Percentiles rank a stretch among this genome's conserved stretches.
Evolutionary conservation across 2,797 vertebrate genomes (phyloP).

Genomic region (Myotis myotis): DNA sequence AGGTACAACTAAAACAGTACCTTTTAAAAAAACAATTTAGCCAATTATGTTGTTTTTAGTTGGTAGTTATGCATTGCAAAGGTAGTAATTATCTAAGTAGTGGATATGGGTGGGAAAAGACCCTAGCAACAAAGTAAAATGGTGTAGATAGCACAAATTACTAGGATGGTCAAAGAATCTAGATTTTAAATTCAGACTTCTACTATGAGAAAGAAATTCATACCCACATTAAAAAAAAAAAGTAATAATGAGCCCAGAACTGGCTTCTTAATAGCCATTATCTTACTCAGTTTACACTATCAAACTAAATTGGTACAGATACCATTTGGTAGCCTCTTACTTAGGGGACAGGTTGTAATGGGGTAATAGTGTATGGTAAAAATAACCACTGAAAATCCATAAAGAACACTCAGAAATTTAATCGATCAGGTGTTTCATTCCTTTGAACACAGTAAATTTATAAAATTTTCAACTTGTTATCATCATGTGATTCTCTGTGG

Average conservation of each 20-base stretch:
- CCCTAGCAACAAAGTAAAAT: conserved; percentile 24
- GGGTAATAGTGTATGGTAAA: not conserved
- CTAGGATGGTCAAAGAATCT: conserved; percentile 39
- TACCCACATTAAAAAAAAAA: not conserved
- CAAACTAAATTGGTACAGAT: conserved; percentile 43
- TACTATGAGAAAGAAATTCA: conserved; percentile 20
- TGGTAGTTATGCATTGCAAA: conserved; percentile 9
- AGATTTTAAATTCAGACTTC: conserved; percentile 55
- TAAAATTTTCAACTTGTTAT: conserved; percentile 47
- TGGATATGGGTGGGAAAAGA: conserved; percentile 12
- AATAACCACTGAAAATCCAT: conserved; percentile 59
- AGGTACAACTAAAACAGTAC: conserved; percentile 43
- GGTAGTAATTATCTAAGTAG: conserved; percentile 36
- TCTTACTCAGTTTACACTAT: conserved; percentile 35
- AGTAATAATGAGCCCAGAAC: conserved; percentile 24
- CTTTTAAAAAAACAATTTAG: not conserved
- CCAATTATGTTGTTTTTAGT: not conserved
- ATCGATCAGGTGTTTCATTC: conserved; percentile 22
- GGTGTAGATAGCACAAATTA: not conserved
- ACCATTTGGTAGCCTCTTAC: not conserved
- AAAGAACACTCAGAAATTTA: conserved; percentile 68
- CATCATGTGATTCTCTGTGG: conserved; percentile 10
- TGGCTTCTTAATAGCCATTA: conserved; percentile 28
- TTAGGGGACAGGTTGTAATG: not conserved
- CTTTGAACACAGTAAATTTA: conserved; percentile 31